A percentile compares a stretch with the other conserved stretches of the same genome.
Evolutionary conservation across 2,888 invertebrate species (phyloP).

Genomic region (Leucania comma): DNA sequence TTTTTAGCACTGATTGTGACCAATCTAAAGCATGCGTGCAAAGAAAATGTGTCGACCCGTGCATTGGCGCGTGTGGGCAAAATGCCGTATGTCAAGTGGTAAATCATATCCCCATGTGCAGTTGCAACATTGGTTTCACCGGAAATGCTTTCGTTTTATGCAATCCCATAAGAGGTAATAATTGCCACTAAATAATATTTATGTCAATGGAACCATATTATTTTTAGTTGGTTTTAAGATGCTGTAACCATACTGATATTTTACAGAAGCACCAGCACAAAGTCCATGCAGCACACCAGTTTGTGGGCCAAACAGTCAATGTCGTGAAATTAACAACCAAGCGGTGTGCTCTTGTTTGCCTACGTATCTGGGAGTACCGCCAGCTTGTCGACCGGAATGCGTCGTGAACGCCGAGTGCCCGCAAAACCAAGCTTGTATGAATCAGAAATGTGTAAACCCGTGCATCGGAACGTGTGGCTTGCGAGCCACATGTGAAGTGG

Average conservation of each 20-base stretch:
- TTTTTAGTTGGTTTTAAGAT: neutral
- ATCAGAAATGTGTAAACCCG: constrained; percentile 93
- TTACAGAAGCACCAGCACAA: constrained; percentile 74
- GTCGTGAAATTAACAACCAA: constrained; percentile 91
- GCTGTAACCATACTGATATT: constrained; percentile 3
- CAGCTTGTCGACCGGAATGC: constrained; percentile 94
- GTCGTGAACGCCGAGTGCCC: constrained; percentile 93
- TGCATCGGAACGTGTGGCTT: constrained; percentile 93
- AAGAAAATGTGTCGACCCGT: constrained; percentile 94
- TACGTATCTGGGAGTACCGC: constrained; percentile 93
- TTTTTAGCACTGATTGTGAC: constrained; percentile 94
- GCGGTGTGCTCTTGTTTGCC: constrained; percentile 94
- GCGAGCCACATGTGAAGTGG: constrained; percentile 91
- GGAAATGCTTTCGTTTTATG: constrained; percentile 90
- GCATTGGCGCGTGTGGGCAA: constrained; percentile 93
- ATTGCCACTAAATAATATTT: neutral
- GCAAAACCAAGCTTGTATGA: constrained; percentile 93
- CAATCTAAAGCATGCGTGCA: constrained; percentile 93
- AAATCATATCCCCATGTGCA: constrained; percentile 93
- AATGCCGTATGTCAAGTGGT: constrained; percentile 91
- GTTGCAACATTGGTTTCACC: constrained; percentile 91
- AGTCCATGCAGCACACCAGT: constrained; percentile 93
- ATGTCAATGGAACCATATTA: neutral
- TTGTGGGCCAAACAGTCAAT: constrained; percentile 94
- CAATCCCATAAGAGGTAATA: constrained; percentile 90